Base-by-base conservation (phyloP, 1,140 invertebrate genomes). In the Drepana arcuata region DNA sequence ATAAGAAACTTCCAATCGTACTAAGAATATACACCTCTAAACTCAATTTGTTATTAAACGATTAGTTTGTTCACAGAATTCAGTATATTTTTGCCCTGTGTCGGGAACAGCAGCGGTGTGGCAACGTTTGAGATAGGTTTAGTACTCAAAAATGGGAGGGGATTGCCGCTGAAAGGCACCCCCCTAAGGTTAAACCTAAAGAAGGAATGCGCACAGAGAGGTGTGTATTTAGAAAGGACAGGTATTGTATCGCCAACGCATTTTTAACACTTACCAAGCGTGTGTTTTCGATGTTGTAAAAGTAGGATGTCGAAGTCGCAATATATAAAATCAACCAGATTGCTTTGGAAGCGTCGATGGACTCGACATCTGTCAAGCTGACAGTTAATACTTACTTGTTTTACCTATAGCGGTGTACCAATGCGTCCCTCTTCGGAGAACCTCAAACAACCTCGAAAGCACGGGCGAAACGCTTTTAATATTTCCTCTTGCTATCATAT, bases 171-270 rank as follows among this genome's bases (percentile, higher is more conserved):
- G 38, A 90, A 92, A 62, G 95, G 95, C 56, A 97, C 95, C 58
- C 95, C 96, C 36, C 86, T 98, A 44, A 89, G 92, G 66, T 87
- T 98, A 47, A 92, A 90, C 68, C 87, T 98, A 58, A 90, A 93
- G 81, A 98, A 98, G 89, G 93, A 97, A 88, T 98, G 96, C 87
- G 90, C 91, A 78, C 90, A 93, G 85, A 90, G 92, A 89, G 93
- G 92, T 94, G 88, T 91, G 90, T 88, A 86, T 86, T 84, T 84
- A 77, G 73, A 81, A 83, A 83, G 78, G 78, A 77, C 83, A 84
- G 83, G 83, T 84, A 84, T 84, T 73, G 83, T 84, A 84, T 84
- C 83, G 81, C 83, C 83, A 83, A 81, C 74, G 81, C 81, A 83
- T 83, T 84, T 84, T 84, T 84, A 84, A 84, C 83, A 75, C 75